Evolutionary conservation across 2,888 invertebrate genomes (phyloP), one percentile per base, ranked within the genome.

Genomic region (Amblyteles armatorius): DNA sequence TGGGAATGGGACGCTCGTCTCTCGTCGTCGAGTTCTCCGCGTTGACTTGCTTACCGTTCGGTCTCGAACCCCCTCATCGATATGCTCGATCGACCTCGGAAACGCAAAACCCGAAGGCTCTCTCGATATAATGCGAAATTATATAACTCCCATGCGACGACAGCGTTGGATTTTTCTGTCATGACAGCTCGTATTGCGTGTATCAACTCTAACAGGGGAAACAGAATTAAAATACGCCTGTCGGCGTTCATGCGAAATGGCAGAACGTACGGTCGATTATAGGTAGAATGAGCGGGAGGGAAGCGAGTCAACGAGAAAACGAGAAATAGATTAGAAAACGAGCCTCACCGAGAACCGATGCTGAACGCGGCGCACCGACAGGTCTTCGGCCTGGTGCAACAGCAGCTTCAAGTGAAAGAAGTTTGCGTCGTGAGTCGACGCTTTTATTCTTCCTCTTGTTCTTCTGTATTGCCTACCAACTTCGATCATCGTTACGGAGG

Each of bases 301-400:
- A 22, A 67, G 68, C 74, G 57, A 67, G 68, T 33, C 50, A n/a
- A 48, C 76, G 76, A 76, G 68, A 81, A 76, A 76, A 80, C 81
- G 50, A 76, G 76, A 76, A 82, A 76, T 60, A 69, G 69, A 82
- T 82, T 76, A 63, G 81, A 82, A 82, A 82, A 82, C 63, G 82
- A 74, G 33, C 16, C 71, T 69, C 52, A 71, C 63, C 77, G 69
- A 76, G 36, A 76, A 55, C 69, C 50, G 52, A 76, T 57, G 69
- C 63, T 26, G 26, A 82, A 60, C 40, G 69, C 40, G 19, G n/a
- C 63, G 55, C 71, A 65, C 63, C 67, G n/a, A 22, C 44, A 50
- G 48, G 50, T 60, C 48, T 69, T 68, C 33, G 50, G 50, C 48
- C 44, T 55, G 29, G 68, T 82, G 74, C 60, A 63, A 82, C 57